Conservation (phyloP, 1,140 invertebrate species). For the Diachasmimorpha longicaudata region DNA sequence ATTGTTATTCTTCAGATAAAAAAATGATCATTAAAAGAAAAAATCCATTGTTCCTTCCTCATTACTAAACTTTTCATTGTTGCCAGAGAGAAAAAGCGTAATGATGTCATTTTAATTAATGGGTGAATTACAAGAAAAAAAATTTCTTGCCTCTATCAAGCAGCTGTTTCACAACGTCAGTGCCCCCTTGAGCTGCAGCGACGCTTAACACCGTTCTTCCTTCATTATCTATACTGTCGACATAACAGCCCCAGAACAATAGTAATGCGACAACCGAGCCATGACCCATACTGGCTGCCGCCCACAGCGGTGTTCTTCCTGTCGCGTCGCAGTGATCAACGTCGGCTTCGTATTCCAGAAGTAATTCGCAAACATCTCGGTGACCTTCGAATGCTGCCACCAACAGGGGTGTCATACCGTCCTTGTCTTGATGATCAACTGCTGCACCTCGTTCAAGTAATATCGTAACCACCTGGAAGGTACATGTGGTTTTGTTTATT, state of each 20-base stretch:
- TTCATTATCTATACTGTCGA: slow-evolving; percentile 88
- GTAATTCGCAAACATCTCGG: slow-evolving; percentile 81
- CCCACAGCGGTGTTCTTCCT: slow-evolving; percentile 80
- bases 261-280: slow-evolving; percentile 79
- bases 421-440: slow-evolving; percentile 88
- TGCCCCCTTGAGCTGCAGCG: slow-evolving; percentile 83
- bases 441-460: slow-evolving; percentile 85
- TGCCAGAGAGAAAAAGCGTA: not conserved
- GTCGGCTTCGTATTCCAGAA: slow-evolving; percentile 86
- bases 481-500: not conserved
- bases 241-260: slow-evolving; percentile 88
- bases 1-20: not conserved
- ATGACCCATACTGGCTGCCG: slow-evolving; percentile 87
- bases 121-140: not conserved
- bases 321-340: slow-evolving; percentile 83
- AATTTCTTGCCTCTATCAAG: slow-evolving; percentile 73
- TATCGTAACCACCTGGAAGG: slow-evolving; percentile 69
- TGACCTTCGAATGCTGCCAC: slow-evolving; percentile 95
- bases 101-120: slow-evolving; percentile 10
- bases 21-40: not conserved
- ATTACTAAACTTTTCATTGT: slow-evolving; percentile 4
- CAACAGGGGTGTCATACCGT: slow-evolving; percentile 90
- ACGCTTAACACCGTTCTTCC: slow-evolving; percentile 88
- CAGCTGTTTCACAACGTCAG: slow-evolving; percentile 85
- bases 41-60: slow-evolving; percentile 8